A percentile compares a stretch with the other conserved stretches of the same genome.
These are phyloP conservation scores for Aurelia sp. DNA, from an alignment of 30 jellyfish, hydroid and myxozoan species.

Conservation along the genomic window DNA sequence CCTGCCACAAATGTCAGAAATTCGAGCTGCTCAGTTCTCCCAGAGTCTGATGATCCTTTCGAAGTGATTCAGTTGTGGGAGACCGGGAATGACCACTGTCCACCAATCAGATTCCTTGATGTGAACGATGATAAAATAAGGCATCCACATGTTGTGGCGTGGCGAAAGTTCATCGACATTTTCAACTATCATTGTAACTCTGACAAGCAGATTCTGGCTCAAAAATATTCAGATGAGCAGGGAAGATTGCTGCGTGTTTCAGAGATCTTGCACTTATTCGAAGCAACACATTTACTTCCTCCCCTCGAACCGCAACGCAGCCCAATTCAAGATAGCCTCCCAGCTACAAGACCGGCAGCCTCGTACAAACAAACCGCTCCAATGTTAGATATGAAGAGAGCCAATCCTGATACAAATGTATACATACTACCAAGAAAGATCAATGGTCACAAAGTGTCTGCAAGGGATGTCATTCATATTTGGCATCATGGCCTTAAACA, in stretches of 20 bases:
- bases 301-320: slow-evolving; percentile 5
- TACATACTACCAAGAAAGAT: slow-evolving; percentile 87
- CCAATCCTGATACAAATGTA: slow-evolving; percentile 14
- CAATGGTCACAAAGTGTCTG: slow-evolving; percentile 90
- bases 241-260: slow-evolving; percentile 84
- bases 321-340: not conserved
- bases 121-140: slow-evolving; percentile 31
- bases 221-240: slow-evolving; percentile 77
- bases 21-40: slow-evolving; percentile 7
- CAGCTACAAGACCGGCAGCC: slow-evolving; percentile 14
- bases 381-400: slow-evolving; percentile 46
- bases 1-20: not conserved
- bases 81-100: slow-evolving; percentile 66
- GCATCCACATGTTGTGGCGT: slow-evolving; percentile 55
- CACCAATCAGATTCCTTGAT: slow-evolving; percentile 76
- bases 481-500: slow-evolving; percentile 86
- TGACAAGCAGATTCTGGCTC: slow-evolving; percentile 64
- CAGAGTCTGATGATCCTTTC: slow-evolving; percentile 41
- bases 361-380: slow-evolving; percentile 22
- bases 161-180: slow-evolving; percentile 91
- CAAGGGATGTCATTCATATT: slow-evolving; percentile 84
- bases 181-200: slow-evolving; percentile 75
- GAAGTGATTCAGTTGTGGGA: slow-evolving; percentile 62
- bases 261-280: slow-evolving; percentile 69
- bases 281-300: slow-evolving; percentile 17